Percentiles rank a stretch among this genome's conserved stretches.
Conservation (phyloP, 1,140 invertebrate species). For the Mizuhopecten yessoensis region DNA sequence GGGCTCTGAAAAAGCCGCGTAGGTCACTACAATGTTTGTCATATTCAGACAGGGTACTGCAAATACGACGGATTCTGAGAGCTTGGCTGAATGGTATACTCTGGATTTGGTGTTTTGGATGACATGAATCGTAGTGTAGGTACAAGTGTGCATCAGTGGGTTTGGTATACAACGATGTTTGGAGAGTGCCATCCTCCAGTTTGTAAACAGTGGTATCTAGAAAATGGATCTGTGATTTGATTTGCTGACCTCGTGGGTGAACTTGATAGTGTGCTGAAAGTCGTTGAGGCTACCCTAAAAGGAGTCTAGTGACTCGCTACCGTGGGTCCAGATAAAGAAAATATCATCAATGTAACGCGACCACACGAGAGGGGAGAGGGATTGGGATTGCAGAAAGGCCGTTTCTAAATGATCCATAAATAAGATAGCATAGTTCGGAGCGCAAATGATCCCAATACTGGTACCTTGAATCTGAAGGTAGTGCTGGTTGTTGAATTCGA, state of each 20-base stretch:
- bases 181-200: neutral
- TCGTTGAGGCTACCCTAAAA: conserved; percentile 23
- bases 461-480: conserved; percentile 38
- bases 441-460: conserved; percentile 42
- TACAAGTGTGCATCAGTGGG: conserved; percentile 44
- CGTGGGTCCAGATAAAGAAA: conserved; percentile 50
- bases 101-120: neutral
- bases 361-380: conserved; percentile 41
- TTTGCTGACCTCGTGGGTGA: neutral
- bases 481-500: neutral
- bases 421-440: conserved; percentile 44
- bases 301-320: conserved; percentile 37
- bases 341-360: conserved; percentile 49
- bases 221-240: neutral
- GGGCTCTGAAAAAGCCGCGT: neutral
- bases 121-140: neutral
- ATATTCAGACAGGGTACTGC: neutral
- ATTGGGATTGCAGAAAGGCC: neutral
- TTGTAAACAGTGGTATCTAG: conserved; percentile 11
- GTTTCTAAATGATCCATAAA: conserved; percentile 47
- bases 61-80: neutral
- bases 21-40: neutral
- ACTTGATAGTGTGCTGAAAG: conserved; percentile 43
- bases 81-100: conserved; percentile 51
- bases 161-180: conserved; percentile 30